Evolutionary conservation across 2,797 vertebrate species (phyloP).

Genomic region (Pseudochirops corinnae): DNA sequence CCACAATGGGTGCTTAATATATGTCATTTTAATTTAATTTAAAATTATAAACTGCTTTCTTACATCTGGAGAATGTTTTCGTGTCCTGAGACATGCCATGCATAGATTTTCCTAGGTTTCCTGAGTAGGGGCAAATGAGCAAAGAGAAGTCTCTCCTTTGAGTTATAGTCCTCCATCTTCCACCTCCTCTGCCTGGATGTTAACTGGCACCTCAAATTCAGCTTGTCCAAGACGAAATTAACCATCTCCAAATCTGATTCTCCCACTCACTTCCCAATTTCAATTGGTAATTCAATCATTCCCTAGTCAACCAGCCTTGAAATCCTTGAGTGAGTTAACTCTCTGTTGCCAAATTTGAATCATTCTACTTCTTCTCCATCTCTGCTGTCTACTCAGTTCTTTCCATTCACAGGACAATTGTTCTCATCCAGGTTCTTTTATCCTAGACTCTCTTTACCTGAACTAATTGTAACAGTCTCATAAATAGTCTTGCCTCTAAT

Average conservation of each 20-base stretch:
- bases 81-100: neutral
- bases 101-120: neutral
- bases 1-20: neutral
- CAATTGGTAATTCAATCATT: neutral
- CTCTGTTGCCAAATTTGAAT: neutral
- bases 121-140: neutral
- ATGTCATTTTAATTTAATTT: neutral
- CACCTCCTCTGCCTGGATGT: neutral
- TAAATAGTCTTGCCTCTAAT: neutral
- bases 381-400: neutral
- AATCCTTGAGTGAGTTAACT: too few relatives aligned
- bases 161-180: neutral
- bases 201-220: neutral
- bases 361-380: neutral
- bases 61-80: neutral
- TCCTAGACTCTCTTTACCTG: neutral
- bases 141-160: neutral
- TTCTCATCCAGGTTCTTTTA: neutral
- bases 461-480: neutral
- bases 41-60: neutral
- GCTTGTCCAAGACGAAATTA: neutral
- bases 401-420: neutral
- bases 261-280: neutral
- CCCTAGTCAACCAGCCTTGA: neutral
- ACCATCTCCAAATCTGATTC: neutral